These are phyloP conservation scores for Serilophus lunatus DNA, from an alignment of 2,113 vertebrate genomes.

Conservation along the genomic window DNA sequence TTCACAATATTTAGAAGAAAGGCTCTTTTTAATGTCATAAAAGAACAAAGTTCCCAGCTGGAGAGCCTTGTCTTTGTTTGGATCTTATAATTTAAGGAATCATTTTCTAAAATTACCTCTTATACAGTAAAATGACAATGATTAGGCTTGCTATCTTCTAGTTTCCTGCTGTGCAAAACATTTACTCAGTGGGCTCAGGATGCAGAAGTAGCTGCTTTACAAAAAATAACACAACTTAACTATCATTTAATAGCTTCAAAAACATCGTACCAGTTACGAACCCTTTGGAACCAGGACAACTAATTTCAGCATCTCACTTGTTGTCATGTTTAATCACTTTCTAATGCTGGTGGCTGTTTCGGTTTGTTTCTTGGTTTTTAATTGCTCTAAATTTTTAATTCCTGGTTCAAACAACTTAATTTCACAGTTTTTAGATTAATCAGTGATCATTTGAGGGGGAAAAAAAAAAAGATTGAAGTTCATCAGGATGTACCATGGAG, in stretches of 20 bases:
- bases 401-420: slow-evolving; percentile 51
- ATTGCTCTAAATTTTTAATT: slow-evolving; percentile 53
- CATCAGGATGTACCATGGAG: neutral
- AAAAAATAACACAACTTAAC: slow-evolving; percentile 57
- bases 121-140: slow-evolving; percentile 61
- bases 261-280: slow-evolving; percentile 15
- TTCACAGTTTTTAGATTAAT: slow-evolving; percentile 54
- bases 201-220: slow-evolving; percentile 48
- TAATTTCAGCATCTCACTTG: slow-evolving; percentile 43
- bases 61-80: slow-evolving; percentile 40
- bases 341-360: slow-evolving; percentile 27
- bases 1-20: neutral
- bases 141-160: slow-evolving; percentile 37
- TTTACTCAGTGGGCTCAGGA: neutral
- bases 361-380: slow-evolving; percentile 48
- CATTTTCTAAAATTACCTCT: slow-evolving; percentile 64
- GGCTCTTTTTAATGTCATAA: neutral
- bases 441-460: slow-evolving; percentile 19
- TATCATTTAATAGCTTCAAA: slow-evolving; percentile 53
- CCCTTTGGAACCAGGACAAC: neutral
- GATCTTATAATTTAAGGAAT: slow-evolving; percentile 56
- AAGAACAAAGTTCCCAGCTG: slow-evolving; percentile 23
- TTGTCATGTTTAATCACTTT: slow-evolving; percentile 46
- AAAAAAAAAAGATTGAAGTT: neutral
- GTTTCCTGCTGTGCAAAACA: slow-evolving; percentile 47